These are phyloP conservation scores for Sturnira hondurensis DNA, from an alignment of 2,113 vertebrate species.

Conservation along the genomic window DNA sequence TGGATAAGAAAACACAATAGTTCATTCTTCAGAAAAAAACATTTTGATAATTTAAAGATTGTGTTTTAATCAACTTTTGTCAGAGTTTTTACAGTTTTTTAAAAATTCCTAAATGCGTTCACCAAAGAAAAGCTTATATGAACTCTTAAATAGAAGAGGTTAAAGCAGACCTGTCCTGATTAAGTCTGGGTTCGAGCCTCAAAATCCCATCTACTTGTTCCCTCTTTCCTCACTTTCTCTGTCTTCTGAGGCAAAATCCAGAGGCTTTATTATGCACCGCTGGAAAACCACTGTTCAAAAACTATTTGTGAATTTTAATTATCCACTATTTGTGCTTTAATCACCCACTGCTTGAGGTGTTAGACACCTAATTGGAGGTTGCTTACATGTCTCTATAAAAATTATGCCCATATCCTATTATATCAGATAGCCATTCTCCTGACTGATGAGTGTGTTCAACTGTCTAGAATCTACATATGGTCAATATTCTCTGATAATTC, in stretches of 20 bases:
- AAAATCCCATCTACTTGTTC: background rate
- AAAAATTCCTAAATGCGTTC: background rate
- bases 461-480: background rate
- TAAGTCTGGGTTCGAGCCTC: background rate
- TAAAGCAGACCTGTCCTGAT: background rate
- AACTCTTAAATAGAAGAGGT: background rate
- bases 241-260: background rate
- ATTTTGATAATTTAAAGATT: conserved; percentile 2
- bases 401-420: background rate
- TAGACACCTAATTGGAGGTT: background rate
- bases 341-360: background rate
- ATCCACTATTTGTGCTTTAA: background rate
- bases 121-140: background rate
- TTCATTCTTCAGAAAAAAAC: background rate
- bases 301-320: background rate
- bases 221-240: background rate
- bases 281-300: background rate
- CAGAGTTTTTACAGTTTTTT: background rate
- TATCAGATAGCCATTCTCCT: background rate
- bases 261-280: background rate
- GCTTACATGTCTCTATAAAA: background rate
- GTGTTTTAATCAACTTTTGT: background rate
- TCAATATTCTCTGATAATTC: conserved; percentile 3
- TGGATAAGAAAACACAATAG: background rate
- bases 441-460: background rate